Percentiles rank a stretch among this genome's conserved stretches.
Conservation (phyloP, 2,888 invertebrate genomes). For the Zele albiditarsus region DNA sequence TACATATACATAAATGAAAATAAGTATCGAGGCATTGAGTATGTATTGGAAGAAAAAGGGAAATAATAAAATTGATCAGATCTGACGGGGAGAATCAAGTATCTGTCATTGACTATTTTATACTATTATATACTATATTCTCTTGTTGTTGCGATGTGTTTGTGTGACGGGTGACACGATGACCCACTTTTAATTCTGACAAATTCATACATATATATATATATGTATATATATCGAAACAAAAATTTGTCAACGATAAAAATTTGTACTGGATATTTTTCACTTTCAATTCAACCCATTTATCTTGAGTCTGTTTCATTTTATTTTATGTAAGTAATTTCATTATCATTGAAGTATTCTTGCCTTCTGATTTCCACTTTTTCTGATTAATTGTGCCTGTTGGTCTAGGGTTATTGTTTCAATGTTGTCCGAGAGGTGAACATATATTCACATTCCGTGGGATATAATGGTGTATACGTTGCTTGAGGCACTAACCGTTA, state of each 20-base stretch:
- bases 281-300: too few species aligned
- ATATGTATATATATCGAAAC: too few species aligned
- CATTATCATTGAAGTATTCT: not conserved
- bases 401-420: slow-evolving; percentile 12
- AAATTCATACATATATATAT: not conserved
- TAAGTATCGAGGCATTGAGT: slow-evolving; percentile 24
- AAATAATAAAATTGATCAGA: slow-evolving; percentile 63
- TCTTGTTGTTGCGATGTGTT: slow-evolving; percentile 19
- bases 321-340: too few species aligned
- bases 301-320: too few species aligned
- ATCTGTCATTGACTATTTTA: slow-evolving; percentile 60
- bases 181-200: not conserved
- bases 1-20: slow-evolving; percentile 23
- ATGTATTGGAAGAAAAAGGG: slow-evolving; percentile 20
- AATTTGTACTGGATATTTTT: too few species aligned
- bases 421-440: slow-evolving; percentile 31
- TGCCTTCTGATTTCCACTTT: not conserved
- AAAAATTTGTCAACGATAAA: too few species aligned
- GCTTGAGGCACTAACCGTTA: slow-evolving; percentile 64
- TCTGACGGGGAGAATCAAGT: slow-evolving; percentile 65
- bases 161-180: not conserved
- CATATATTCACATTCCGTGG: slow-evolving; percentile 46
- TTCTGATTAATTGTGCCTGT: not conserved
- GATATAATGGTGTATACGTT: slow-evolving; percentile 5
- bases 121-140: slow-evolving; percentile 35